Conservation (phyloP, 1,140 invertebrate genomes). For the Holotrichia oblita region DNA sequence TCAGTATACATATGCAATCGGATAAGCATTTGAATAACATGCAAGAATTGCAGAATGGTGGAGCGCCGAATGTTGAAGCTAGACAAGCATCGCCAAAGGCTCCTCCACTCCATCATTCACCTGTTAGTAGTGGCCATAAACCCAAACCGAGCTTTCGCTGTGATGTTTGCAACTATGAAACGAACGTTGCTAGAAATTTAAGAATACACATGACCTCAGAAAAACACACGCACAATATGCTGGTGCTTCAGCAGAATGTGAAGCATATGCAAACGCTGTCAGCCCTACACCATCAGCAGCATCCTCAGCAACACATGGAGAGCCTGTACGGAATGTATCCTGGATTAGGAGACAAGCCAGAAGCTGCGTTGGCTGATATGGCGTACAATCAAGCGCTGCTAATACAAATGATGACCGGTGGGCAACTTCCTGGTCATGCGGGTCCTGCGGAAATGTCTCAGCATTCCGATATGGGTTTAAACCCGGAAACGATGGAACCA, state of each 20-base stretch:
- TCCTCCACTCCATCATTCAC: conserved; percentile 68
- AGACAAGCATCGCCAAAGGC: conserved; percentile 65
- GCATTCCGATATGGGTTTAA: conserved; percentile 80
- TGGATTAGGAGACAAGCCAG: conserved; percentile 71
- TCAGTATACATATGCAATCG: conserved; percentile 99
- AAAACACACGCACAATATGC: conserved; percentile 98
- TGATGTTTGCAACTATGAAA: conserved; percentile 98
- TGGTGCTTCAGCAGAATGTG: conserved; percentile 95
- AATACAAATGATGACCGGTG: conserved; percentile 91
- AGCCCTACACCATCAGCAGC: conserved; percentile 80
- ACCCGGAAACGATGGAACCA: conserved; percentile 87
- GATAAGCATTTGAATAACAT: conserved; percentile 99
- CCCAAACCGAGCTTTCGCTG: conserved; percentile 96
- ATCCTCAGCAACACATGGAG: conserved; percentile 77
- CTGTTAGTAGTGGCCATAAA: conserved; percentile 72
- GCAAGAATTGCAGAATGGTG: conserved; percentile 92
- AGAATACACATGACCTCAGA: conserved; percentile 98
- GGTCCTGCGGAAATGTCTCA: conserved; percentile 69
- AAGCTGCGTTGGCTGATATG: conserved; percentile 91
- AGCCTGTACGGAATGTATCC: conserved; percentile 66
- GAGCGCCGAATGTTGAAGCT: conserved; percentile 62
- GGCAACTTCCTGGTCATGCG: conserved; percentile 75
- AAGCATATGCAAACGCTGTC: conserved; percentile 95
- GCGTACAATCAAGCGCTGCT: conserved; percentile 93
- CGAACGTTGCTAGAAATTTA: conserved; percentile 94